A percentile compares a stretch with the other conserved stretches of the same genome.
Conservation (phyloP, 2,113 vertebrate species). For the Aspidoscelis tigris region DNA sequence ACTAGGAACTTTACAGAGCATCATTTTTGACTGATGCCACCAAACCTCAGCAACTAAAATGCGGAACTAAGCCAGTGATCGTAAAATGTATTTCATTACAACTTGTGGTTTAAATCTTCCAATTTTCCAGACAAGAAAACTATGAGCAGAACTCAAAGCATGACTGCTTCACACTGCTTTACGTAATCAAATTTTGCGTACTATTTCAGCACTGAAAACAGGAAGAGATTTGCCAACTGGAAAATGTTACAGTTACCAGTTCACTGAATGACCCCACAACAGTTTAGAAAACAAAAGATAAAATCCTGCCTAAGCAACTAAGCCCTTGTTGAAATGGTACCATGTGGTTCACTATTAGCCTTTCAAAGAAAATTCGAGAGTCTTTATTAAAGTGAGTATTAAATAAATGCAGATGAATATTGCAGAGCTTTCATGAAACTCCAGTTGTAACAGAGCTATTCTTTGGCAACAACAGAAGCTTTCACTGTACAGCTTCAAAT, state of each 20-base stretch:
- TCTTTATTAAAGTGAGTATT: not conserved
- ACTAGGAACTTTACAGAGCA: not conserved
- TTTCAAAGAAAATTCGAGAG: not conserved
- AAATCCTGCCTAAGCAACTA: no score
- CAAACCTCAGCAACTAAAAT: not conserved
- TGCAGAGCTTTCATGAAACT: not conserved
- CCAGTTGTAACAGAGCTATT: not conserved
- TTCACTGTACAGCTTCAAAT: not conserved
- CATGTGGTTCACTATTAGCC: not conserved
- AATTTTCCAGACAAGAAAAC: not conserved
- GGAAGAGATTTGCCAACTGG: not conserved
- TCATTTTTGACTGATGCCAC: not conserved
- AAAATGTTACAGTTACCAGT: not conserved
- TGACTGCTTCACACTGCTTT: not conserved
- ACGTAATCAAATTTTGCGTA: not conserved
- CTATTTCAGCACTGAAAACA: not conserved
- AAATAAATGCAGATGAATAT: not conserved
- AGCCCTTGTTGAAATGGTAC: not conserved
- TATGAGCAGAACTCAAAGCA: not conserved
- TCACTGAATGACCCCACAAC: no score
- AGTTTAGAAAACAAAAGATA: no score
- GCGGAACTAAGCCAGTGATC: not conserved
- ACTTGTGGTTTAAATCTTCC: not conserved
- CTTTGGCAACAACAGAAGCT: not conserved
- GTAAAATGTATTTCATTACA: not conserved